Base-by-base conservation (phyloP, 2,888 invertebrate species). In the Tetragnatha montana region DNA sequence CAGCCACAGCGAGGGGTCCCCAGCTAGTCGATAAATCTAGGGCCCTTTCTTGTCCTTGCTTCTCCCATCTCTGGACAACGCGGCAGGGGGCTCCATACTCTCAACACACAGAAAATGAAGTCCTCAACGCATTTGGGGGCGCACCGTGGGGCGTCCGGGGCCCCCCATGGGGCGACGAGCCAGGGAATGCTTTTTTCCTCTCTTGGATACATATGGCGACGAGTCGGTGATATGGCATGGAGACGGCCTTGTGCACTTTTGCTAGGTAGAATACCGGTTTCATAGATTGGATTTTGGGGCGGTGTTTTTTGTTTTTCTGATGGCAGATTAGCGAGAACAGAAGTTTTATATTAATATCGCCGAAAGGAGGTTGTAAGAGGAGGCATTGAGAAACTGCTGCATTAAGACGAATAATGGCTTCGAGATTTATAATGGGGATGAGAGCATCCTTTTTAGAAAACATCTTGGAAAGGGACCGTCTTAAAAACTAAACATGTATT, bases 1-100 rank as follows among this genome's bases (percentile, higher is more conserved):
- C 75, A 81, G 76, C 76, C 85, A 47, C 84, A 1, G 51, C 85
- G 69, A 71, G 89, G 85, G 76, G 81, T 51, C 35, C 35, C 35
- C 80, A 74, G 82, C 50, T 71, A 85, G 89, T 89, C 89, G 84
- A 89, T 89, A 89, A 89, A 89, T 89, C 89, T 89, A 85, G 89
- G 89, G 89, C 51, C 89, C 85, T 69, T 83, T 79, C 82, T 69
- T 88, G 74, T 89, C 84, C 74, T 80, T 75, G 75, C 84, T 75
- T 89, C 89, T 89, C 89, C 89, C 89, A 89, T 81, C 81, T 70
- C 76, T 89, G 89, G 85, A 85, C 89, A 76, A 71, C 89, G 17
- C 89, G 78, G 89, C 89, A 22, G 73, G 88, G 88, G 49, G 80
- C 51, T 80, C 47, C 50, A 60, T 60, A 60, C 12, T 60, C 60